A percentile compares a stretch with the other conserved stretches of the same genome.
Conservation (phyloP, 2,113 vertebrate genomes). For the Oreochromis aureus region DNA sequence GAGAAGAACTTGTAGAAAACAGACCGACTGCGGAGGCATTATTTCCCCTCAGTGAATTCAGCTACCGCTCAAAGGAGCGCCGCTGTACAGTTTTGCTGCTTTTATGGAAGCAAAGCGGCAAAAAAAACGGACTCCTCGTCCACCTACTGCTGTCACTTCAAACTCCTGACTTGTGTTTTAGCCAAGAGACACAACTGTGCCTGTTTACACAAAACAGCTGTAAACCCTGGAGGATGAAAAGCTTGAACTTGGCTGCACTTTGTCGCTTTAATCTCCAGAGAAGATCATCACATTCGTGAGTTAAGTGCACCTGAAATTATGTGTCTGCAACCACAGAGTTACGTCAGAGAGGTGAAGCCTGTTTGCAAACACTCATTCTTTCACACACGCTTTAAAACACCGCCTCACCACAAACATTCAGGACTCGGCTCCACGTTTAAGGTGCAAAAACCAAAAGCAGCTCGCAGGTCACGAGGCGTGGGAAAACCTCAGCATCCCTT, state of each 20-base stretch:
- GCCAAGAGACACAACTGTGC: not conserved
- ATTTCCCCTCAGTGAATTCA: not conserved
- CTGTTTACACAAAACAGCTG: not conserved
- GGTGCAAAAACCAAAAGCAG: not conserved
- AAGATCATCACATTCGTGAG: not conserved
- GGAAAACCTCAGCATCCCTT: not conserved
- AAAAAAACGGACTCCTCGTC: not conserved
- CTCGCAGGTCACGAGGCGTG: too few relatives aligned
- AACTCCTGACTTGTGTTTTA: not conserved
- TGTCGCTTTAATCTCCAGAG: not conserved
- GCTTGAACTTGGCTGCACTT: not conserved
- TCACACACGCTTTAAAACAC: not conserved
- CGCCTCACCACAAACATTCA: not conserved
- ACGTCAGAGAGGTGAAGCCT: not conserved
- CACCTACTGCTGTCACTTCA: not conserved
- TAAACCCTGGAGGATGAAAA: not conserved
- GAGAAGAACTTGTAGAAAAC: not conserved
- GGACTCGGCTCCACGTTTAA: not conserved
- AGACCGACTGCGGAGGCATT: not conserved
- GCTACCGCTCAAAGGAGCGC: not conserved
- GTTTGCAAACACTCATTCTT: not conserved
- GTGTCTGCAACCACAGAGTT: not conserved
- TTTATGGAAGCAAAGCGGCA: not conserved
- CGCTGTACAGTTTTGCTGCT: not conserved
- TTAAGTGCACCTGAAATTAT: not conserved